A percentile compares a stretch with the other conserved stretches of the same genome.
Evolutionary conservation across 2,888 invertebrate genomes (phyloP).

Genomic region (Apomyelois bistriatella): DNA sequence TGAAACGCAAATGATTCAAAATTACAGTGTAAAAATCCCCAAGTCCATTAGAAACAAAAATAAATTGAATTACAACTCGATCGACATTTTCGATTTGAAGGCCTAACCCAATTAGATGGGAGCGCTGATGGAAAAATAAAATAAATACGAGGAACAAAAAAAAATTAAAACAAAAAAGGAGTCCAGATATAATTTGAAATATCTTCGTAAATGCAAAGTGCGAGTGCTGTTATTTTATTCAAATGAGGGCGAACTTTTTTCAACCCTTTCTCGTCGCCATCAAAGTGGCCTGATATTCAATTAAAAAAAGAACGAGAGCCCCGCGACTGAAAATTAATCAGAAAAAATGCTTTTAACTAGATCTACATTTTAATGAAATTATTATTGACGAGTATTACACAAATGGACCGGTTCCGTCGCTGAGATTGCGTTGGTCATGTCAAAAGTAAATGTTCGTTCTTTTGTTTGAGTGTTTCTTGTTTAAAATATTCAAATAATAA

Average conservation of each 20-base stretch:
- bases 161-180: conserved; percentile 75
- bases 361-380: conserved; percentile 81
- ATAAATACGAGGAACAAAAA: conserved; percentile 76
- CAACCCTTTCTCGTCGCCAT: conserved; percentile 76
- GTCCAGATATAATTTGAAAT: conserved; percentile 80
- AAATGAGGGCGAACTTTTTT: conserved; percentile 78
- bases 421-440: conserved; percentile 57
- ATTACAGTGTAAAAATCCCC: conserved; percentile 68
- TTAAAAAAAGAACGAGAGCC: conserved; percentile 76
- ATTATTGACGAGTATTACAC: conserved; percentile 78
- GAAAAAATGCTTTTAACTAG: conserved; percentile 81
- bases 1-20: conserved; percentile 62
- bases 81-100: conserved; percentile 79
- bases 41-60: conserved; percentile 80
- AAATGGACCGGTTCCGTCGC: conserved; percentile 60
- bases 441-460: conserved; percentile 14
- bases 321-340: conserved; percentile 80
- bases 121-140: conserved; percentile 79
- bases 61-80: conserved; percentile 79
- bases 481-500: conserved; percentile 16
- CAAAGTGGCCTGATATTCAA: conserved; percentile 81
- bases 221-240: conserved; percentile 81
- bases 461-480: conserved; percentile 22
- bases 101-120: conserved; percentile 79
- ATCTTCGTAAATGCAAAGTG: conserved; percentile 80